Conservation (phyloP, 2,113 vertebrate species). For the Antechinus flavipes region DNA sequence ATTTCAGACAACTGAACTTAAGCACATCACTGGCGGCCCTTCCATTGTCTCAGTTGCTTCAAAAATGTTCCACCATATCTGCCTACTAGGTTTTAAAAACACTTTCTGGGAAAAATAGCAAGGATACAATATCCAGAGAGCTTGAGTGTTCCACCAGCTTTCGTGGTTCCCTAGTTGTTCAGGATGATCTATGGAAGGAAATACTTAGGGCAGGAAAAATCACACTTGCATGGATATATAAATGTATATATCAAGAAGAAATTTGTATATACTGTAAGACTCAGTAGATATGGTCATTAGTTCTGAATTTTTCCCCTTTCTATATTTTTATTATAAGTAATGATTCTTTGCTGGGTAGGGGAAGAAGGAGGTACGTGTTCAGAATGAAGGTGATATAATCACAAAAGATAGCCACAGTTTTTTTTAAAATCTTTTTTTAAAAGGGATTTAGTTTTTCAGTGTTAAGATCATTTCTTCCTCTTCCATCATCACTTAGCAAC, state of each 20-base stretch:
- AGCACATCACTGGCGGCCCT: constrained; percentile 39
- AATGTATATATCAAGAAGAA: not conserved
- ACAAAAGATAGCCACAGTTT: not conserved
- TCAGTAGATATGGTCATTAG: not conserved
- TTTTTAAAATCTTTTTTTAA: not conserved
- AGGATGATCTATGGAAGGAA: not conserved
- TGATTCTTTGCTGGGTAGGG: not conserved
- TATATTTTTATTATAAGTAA: not conserved
- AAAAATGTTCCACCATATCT: constrained; percentile 28
- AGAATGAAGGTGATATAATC: not conserved
- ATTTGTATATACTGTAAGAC: not conserved
- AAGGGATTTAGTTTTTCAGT: not conserved
- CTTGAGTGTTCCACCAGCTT: not conserved
- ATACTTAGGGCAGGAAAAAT: not conserved
- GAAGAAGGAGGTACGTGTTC: not conserved
- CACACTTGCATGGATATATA: not conserved
- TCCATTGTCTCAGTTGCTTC: constrained; percentile 39
- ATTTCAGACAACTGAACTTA: constrained; percentile 48
- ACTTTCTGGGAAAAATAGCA: not conserved
- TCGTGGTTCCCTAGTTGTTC: not conserved
- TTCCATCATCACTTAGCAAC: not conserved
- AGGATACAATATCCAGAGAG: not conserved
- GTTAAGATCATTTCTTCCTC: not conserved
- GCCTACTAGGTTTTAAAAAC: not conserved
- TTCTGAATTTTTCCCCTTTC: not conserved